Percentiles rank a stretch among this genome's conserved stretches.
phyloP scores from a whole-genome alignment of 1,140 invertebrate genomes.

The Atta colombica region DNA sequence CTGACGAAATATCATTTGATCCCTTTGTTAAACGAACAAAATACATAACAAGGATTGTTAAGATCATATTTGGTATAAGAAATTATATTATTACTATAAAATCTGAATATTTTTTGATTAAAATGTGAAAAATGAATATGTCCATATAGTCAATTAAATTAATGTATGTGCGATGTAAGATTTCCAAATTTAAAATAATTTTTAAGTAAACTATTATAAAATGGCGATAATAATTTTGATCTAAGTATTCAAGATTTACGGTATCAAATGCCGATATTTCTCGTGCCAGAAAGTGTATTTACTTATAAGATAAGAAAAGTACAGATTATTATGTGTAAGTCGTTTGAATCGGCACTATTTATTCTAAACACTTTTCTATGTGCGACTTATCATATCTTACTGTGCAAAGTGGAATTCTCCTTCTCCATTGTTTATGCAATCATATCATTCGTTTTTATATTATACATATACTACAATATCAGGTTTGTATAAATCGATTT shows the following conservation, averaged over 20 bases:
- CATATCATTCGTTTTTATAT: slow-evolving; percentile 59
- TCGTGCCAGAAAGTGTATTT: slow-evolving; percentile 28
- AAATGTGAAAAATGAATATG: not conserved
- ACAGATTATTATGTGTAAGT: slow-evolving; percentile 1
- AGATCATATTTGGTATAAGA: not conserved
- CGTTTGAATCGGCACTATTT: not conserved
- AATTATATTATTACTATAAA: slow-evolving; percentile 13
- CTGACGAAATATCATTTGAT: not conserved
- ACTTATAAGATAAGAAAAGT: not conserved
- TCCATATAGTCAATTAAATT: slow-evolving; percentile 7
- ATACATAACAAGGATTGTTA: not conserved
- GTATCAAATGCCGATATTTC: not conserved
- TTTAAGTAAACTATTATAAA: not conserved
- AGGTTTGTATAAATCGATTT: slow-evolving; percentile 62
- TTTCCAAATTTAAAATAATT: not conserved
- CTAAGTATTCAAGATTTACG: not conserved
- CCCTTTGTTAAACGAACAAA: not conserved
- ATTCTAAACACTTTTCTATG: slow-evolving; percentile 16
- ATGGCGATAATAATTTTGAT: not conserved
- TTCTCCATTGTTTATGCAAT: slow-evolving; percentile 49
- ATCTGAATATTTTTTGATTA: slow-evolving; percentile 8
- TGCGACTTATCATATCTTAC: slow-evolving; percentile 23
- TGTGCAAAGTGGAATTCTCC: slow-evolving; percentile 49
- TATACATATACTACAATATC: not conserved
- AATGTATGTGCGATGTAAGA: not conserved